Evolutionary conservation across 2,113 vertebrate genomes (phyloP), one percentile per base, ranked within the genome.

Genomic region (Morone chrysops): DNA sequence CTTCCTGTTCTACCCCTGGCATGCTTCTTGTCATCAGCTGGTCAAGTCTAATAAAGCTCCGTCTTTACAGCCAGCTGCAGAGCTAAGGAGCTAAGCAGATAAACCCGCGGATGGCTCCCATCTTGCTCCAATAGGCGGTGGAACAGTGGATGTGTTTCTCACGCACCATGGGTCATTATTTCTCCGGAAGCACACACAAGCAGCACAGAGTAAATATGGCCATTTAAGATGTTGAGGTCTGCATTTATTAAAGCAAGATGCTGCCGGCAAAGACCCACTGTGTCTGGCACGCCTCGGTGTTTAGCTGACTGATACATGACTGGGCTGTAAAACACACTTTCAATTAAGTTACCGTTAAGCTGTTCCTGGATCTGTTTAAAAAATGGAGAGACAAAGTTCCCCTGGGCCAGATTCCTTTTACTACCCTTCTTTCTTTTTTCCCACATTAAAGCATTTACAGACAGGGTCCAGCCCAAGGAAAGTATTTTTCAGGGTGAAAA

Each of bases 1-100:
- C 91, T 94, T 95, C 95, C 95, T 94, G 85, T 83, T 54, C 65
- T 59, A 1, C 41, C 61, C 65, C 73, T 11, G 25, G 54, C 47
- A 12, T 48, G 31, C 90, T 94, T 94, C 93, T 94, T 93, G 91
- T 90, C 85, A 80, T 91, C 83, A 81, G 79, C 84, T 70, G 81
- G 81, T 48, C 11, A 4, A 45, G 45, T 51, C 70, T 82, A 57
- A 86, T 89, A 87, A 90, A 91, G 62, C 75, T 74, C 68, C 0
- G 0, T 81, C 69, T 54, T 50, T 75, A 62, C 54, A 10, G 56
- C 57, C 87, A 84, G 82, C 81, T 76, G 87, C 74, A 11, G 70
- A 62, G 50, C 74, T 72, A 14, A 85, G 8, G 7, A 80, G 50
- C 74, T 72, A 14, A 85, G 8, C 6, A 80, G 75, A 73, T 51